Evolutionary conservation across 1,140 invertebrate genomes (phyloP), one percentile per base, ranked within the genome.

Genomic region (Tetranychus urticae): DNA sequence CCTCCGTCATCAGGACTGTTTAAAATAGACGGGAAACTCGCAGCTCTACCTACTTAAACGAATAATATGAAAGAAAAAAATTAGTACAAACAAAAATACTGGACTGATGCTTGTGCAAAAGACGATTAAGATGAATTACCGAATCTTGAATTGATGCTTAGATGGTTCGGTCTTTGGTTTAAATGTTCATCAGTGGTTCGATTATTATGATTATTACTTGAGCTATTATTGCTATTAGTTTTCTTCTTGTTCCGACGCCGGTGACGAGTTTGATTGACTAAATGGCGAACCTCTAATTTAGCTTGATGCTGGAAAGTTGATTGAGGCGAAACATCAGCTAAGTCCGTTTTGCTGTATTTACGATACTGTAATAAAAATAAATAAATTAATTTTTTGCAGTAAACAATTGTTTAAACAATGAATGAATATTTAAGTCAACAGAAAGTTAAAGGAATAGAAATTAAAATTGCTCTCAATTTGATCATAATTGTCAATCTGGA

Each of bases 341-440:
- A 85, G 58, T 87, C 84, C 71, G 89, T 86, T 62, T 87, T 78
- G 70, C 86, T 90, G 76, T 91, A 91, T n/a, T 85, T 80, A 59
- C 86, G 83, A 73, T 88, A 85, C 85, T 90, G 75, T 62, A 76
- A 78, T 68, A 56, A n/a, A n/a, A 52, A 2, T 31, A 23, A 23
- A 52, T 50, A 52, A 33, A 52, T n/a, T 33, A 52, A 2, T 46
- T 2, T 2, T 23, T 23, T 23, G 0, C 23, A 23, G 23, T 23
- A 23, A 23, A 23, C 23, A 23, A 23, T 23, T 23, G 23, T 23
- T 23, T 0, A 23, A 23, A 23, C 23, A 23, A 23, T 23, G 23
- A 23, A 23, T 23, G 23, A 23, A 23, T 23, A 23, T 23, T 23
- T 23, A 23, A 23, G 23, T 23, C 23, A 23, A 23, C 23, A 23